Evolutionary conservation across 2,797 vertebrate species (phyloP), one percentile per base, ranked within the genome.

Genomic region (Chrosomus eos): DNA sequence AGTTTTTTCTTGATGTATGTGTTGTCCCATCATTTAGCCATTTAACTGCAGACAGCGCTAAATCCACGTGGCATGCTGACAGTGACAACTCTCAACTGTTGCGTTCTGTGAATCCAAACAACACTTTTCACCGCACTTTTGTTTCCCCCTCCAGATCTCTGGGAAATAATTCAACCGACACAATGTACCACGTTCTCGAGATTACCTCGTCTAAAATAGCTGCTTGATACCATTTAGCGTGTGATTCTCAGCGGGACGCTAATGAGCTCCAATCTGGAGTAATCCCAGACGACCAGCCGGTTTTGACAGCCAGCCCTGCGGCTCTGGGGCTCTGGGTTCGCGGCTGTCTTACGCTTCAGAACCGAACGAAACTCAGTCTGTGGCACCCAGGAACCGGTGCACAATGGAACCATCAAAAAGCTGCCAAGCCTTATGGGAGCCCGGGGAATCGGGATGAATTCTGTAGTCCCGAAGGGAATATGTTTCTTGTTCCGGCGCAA

Each of bases 231-330:
- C 89, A 88, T 90, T 90, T 90, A 90, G 87, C 26, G 84, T 45
- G 21, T 80, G 87, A 88, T 90, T 90, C 87, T 90, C 89, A 82
- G 87, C 74, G 87, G 89, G 89, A 87, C 51, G 84, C 87, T 90
- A 88, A 90, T 88, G 89, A 90, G 89, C 89, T 90, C 86, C 89
- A 90, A 88, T 88, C 89, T 88, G 87, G 81, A 88, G 86, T 88
- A 88, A 90, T 90, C 89, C 87, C 89, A 88, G 82, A 83, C 83
- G 89, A 88, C 87, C 86, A 87, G 89, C 84, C 86, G 79, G 55
- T 82, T 80, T 85, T 90, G 89, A 87, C 89, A 88, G 87, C 84
- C 87, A 90, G 87, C 71, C 58, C 86, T 84, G 89, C 66, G 81
- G 87, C 86, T 87, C 87, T 80, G 86, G 70, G 71, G 82, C 86